phyloP scores from a whole-genome alignment of 2,888 invertebrate species.

The Erebia palarica region DNA sequence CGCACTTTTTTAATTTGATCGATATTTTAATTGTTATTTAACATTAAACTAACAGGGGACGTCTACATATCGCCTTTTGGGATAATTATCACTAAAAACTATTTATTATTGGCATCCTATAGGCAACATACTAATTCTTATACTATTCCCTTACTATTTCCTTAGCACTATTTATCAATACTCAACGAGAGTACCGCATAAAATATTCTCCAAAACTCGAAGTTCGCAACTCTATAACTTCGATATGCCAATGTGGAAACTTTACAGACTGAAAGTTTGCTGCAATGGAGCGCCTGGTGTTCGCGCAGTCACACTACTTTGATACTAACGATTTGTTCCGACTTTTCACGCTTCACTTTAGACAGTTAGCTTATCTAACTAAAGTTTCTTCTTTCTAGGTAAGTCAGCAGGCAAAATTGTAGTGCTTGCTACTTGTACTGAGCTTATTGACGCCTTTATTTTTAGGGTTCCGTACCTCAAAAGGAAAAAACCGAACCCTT shows the following conservation, averaged over 20 bases:
- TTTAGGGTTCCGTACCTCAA: too few relatives aligned
- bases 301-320: slow-evolving; percentile 26
- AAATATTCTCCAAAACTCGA: slow-evolving; percentile 26
- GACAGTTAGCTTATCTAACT: background rate
- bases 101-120: too few relatives aligned
- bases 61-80: too few relatives aligned
- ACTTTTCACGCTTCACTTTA: slow-evolving; percentile 7
- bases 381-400: background rate
- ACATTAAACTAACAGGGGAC: too few relatives aligned
- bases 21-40: too few relatives aligned
- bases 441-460: too few relatives aligned
- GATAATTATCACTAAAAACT: too few relatives aligned
- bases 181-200: slow-evolving; percentile 23
- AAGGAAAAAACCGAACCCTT: too few relatives aligned
- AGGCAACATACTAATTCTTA: too few relatives aligned
- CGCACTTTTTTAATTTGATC: too few relatives aligned
- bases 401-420: background rate
- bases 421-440: too few relatives aligned
- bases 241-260: slow-evolving; percentile 47
- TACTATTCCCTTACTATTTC: too few relatives aligned
- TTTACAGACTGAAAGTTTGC: slow-evolving; percentile 44
- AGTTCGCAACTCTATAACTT: slow-evolving; percentile 41
- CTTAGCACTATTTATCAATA: background rate
- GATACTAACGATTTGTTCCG: slow-evolving; percentile 9
- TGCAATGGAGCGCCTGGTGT: slow-evolving; percentile 32